Evolutionary conservation across 1,140 invertebrate genomes (phyloP).

Genomic region (Listronotus bonariensis): DNA sequence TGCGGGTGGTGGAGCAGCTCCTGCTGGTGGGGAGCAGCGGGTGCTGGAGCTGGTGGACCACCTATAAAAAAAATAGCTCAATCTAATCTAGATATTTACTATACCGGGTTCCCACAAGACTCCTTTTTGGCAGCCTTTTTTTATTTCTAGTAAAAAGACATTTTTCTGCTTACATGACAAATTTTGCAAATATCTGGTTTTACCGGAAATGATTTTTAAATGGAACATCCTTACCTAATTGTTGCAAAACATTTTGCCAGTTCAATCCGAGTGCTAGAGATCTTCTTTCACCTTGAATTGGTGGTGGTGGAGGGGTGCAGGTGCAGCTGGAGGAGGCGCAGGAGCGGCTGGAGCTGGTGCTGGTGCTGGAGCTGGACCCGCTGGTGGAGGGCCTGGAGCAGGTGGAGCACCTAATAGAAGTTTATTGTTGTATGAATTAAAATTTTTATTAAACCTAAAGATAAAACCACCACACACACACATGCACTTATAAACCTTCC

Average conservation of each 20-base stretch:
- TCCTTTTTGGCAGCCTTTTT: no score
- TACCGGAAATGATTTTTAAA: no score
- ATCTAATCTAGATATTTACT: no score
- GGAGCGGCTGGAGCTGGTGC: constrained; percentile 22
- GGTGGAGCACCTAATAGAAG: not conserved
- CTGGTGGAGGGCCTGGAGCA: not conserved
- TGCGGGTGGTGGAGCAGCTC: constrained; percentile 5
- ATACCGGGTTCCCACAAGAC: no score
- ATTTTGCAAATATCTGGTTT: no score
- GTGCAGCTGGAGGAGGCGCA: constrained; percentile 19
- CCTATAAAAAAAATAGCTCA: not conserved
- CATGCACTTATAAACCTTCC: no score
- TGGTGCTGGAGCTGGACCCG: constrained; percentile 7
- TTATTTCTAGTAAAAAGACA: no score
- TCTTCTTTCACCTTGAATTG: constrained; percentile 17
- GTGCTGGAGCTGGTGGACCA: constrained; percentile 4
- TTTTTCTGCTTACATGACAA: no score
- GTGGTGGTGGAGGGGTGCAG: constrained; percentile 12
- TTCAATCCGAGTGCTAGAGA: constrained; percentile 27
- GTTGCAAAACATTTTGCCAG: constrained; percentile 33
- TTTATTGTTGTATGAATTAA: no score
- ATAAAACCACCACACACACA: no score
- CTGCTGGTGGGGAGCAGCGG: constrained; percentile 14
- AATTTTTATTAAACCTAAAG: no score
- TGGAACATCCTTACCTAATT: constrained; percentile 16